Evolutionary conservation across 2,888 invertebrate species (phyloP), one percentile per base, ranked within the genome.

Genomic region (Nipponacmea schrenckii): DNA sequence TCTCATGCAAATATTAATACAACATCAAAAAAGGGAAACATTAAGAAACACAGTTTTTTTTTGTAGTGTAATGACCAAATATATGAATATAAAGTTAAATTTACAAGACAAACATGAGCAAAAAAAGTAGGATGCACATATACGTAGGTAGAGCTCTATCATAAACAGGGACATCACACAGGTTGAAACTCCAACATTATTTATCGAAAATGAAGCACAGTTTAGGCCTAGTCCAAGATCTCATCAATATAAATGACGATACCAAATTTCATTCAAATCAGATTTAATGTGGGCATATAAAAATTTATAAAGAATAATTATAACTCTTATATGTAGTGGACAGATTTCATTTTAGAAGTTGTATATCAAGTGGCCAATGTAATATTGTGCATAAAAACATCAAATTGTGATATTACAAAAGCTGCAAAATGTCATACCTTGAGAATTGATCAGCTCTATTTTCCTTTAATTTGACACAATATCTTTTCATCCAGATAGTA

Each of bases 381-480:
- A 24, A 14, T 39, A 66, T 4, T 26, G 15, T 45, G 14, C 17
- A 17, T 44, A 45, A 0, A 15, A 66, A 66, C 17, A 45, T n/a
- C 15, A n/a, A 15, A 39, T 26, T 17, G 2, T 17, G n/a, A 44
- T 20, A n/a, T n/a, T n/a, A 39, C 44, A 66, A 8, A 5, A n/a
- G 27, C 20, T 3, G 20, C 4, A 66, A n/a, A 45, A 15, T 66
- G 45, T 66, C 56, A 62, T 75, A 85, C 84, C 84, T 82, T 69
- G 78, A 76, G 70, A 81, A 79, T 27, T 70, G 68, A 68, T 82
- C 80, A 7, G 84, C 84, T 62, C 77, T 77, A 71, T 83, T 81
- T 31, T 80, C 77, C 66, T 85, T 85, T 17, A 79, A 69, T 27
- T 79, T 68, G 26, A 75, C 76, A 45, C 72, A 50, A 68, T 78